Percentiles rank a stretch among this genome's conserved stretches.
Conservation (phyloP, 2,113 vertebrate species). For the Mobula hypostoma region DNA sequence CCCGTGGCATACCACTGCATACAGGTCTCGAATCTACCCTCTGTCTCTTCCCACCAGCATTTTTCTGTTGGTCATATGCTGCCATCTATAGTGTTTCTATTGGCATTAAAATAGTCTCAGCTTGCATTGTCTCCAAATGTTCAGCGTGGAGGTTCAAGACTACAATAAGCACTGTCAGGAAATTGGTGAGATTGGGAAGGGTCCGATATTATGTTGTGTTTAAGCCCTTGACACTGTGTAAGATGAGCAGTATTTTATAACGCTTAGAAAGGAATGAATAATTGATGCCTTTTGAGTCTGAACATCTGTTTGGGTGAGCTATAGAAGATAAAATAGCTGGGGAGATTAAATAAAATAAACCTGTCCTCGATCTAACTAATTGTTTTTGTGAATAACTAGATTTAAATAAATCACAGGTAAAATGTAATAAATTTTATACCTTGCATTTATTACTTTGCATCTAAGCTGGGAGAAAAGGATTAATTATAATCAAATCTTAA, state of each 20-base stretch:
- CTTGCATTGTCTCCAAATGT: background rate
- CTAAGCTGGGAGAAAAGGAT: background rate
- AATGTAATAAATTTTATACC: background rate
- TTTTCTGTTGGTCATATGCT: background rate
- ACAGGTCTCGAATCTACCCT: no score
- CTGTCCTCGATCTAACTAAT: background rate
- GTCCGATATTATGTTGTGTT: background rate
- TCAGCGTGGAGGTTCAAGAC: background rate
- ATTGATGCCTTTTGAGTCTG: background rate
- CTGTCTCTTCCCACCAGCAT: no score
- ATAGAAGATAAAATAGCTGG: background rate
- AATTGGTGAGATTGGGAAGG: background rate
- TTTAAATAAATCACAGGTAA: background rate
- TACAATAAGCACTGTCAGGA: background rate
- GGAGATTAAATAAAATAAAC: background rate
- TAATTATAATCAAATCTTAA: background rate
- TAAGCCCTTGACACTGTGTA: background rate
- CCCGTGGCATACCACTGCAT: no score
- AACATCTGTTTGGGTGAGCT: background rate
- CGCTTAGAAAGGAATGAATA: constrained; percentile 2
- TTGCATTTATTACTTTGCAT: background rate
- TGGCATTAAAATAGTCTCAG: background rate
- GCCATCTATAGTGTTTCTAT: background rate
- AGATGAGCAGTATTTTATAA: background rate
- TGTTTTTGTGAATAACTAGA: constrained; percentile 16